Base-by-base conservation (phyloP, 2,888 invertebrate species). In the Monopis laevigella region DNA sequence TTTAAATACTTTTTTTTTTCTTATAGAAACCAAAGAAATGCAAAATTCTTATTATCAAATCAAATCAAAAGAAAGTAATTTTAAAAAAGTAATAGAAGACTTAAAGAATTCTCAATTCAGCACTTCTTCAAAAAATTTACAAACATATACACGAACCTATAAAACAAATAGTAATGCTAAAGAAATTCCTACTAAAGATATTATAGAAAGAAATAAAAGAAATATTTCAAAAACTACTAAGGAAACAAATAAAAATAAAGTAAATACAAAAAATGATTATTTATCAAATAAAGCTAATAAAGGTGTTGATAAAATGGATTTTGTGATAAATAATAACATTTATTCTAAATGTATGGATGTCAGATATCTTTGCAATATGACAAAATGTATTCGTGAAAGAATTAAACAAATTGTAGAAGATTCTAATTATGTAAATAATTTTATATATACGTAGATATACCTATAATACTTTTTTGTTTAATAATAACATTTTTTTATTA, bases 301-400 rank as follows among this genome's bases (percentile, higher is more conserved):
- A 7, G 29, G 12, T 32, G n/a, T n/a, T 19, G 21, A n/a, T 11
- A 21, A 21, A 11, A 21, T 12, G 11, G 21, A 36, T 36, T 12
- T 13, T 21, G 11, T 2, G 2, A 21, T 14, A 10, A 17, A 32
- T 2, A 32, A 17, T 10, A 32, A 24, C 6, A 10, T 6, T 24
- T 24, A 24, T 10, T 7, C 6, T 2, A 3, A 36, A 21, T n/a
- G 21, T 5, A 36, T 36, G 36, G 36, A 36, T 7, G 36, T 36
- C 4, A 19, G 21, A 13, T 36, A 36, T 21, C 12, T 36, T 19
- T 36, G 36, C 11, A 12, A 36, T 21, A 36, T 36, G 36, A 36
- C 36, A 4, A 19, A 36, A 3, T 16, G n/a, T 11, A 36, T 36
- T 12, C 19, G 36, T 2, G 36, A 36, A 12, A 17, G 36, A 5